Evolutionary conservation across 1,140 invertebrate genomes (phyloP), one percentile per base, ranked within the genome.

Genomic region (Drosophila setifemur): DNA sequence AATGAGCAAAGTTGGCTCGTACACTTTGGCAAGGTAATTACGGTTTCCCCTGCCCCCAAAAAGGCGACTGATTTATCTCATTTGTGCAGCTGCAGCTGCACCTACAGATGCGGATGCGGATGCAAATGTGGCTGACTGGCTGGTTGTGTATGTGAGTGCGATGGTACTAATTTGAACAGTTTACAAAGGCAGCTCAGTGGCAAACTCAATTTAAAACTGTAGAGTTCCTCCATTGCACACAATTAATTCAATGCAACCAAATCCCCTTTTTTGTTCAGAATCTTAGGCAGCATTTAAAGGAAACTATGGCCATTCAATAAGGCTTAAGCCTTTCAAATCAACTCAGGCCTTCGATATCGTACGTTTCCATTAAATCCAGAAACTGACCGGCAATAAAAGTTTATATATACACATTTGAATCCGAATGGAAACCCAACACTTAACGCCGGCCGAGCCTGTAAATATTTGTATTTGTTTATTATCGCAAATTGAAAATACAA

Each of bases 11-110:
- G 63, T 73, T 73, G 39, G 45, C 25, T 45, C 48, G 43, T 35
- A 35, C 54, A 60, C 29, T 67, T 66, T 39, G 58, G 44, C 37
- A 69, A 82, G 71, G 58, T 82, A 76, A 82, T 82, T 81, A 82
- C 69, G 72, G 45, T 25, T 58, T 40, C 50, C 39, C 14, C 18
- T 28, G 21, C 12, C 35, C 26, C 57, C 29, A 18, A 53, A 21
- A 11, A 45, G 16, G n/a, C 33, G 45, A 44, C 33, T 47, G 48
- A 68, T 52, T 73, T 55, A 75, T 74, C 53, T 74, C 43, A 49
- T 60, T 52, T 57, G 26, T 67, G 33, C 28, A 47, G 35, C 33
- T 4, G 33, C 45, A 33, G 23, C 33, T 37, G 37, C 23, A 28
- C 23, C 26, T 49, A 19, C 42, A 47, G 29, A 26, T 40, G 50